A percentile compares a stretch with the other conserved stretches of the same genome.
Evolutionary conservation across 2,888 invertebrate genomes (phyloP).

Genomic region (Diarsia dahlii): DNA sequence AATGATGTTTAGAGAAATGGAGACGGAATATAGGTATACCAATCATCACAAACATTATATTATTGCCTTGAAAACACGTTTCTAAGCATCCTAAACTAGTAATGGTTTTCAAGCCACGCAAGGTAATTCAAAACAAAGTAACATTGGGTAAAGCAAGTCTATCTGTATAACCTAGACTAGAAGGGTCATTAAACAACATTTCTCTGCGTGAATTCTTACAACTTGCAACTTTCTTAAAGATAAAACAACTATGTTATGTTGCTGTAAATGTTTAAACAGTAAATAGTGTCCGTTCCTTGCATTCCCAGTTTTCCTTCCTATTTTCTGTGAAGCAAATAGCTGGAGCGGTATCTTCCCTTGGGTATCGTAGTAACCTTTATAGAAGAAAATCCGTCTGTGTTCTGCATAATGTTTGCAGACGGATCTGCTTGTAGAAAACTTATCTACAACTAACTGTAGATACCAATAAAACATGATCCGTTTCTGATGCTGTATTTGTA

Average conservation of each 20-base stretch:
- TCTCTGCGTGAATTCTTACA: constrained; percentile 41
- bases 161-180: constrained; percentile 21
- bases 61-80: not conserved
- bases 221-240: constrained; percentile 56
- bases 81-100: constrained; percentile 10
- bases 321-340: constrained; percentile 14
- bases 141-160: constrained; percentile 7
- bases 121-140: constrained; percentile 60
- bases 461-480: not conserved
- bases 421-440: not conserved
- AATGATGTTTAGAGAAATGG: not conserved
- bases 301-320: constrained; percentile 26
- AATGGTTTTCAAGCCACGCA: constrained; percentile 32
- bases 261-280: constrained; percentile 32
- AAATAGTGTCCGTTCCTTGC: constrained; percentile 21
- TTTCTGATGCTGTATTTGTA: not conserved
- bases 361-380: constrained; percentile 16
- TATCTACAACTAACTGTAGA: not conserved
- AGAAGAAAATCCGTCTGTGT: constrained; percentile 19
- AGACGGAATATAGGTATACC: not conserved
- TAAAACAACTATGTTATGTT: constrained; percentile 31
- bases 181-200: constrained; percentile 54
- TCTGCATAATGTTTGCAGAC: constrained; percentile 17
- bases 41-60: constrained; percentile 5
- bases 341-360: not conserved